These are phyloP conservation scores for Porites australiensis DNA, from an alignment of 64 coral and sea anemone genomes.

Conservation along the genomic window DNA sequence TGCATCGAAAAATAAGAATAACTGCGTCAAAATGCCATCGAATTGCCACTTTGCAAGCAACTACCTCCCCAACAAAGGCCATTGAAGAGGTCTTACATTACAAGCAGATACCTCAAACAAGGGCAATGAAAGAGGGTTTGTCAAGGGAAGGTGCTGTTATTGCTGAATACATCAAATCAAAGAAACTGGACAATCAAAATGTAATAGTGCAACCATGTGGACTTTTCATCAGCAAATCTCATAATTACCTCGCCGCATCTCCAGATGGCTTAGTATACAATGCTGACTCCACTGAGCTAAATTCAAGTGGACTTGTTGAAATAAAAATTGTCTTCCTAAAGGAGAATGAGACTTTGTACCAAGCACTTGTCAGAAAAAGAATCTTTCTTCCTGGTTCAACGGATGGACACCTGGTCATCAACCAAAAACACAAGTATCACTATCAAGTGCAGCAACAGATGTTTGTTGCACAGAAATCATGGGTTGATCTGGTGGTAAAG, in stretches of 20 bases:
- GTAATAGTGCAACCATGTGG: slow-evolving; percentile 47
- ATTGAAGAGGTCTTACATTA: slow-evolving; percentile 67
- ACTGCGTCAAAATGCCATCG: slow-evolving; percentile 75
- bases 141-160: not conserved
- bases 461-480: not conserved
- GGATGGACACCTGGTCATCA: not conserved
- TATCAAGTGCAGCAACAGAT: not conserved
- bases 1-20: slow-evolving; percentile 61
- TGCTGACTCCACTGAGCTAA: not conserved
- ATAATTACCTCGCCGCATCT: slow-evolving; percentile 41
- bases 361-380: slow-evolving; percentile 46
- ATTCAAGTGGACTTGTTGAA: slow-evolving; percentile 25
- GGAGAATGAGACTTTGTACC: slow-evolving; percentile 1
- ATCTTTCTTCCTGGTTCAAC: slow-evolving; percentile 14
- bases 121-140: slow-evolving; percentile 12
- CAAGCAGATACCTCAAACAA: slow-evolving; percentile 40
- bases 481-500: not conserved
- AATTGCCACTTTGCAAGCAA: slow-evolving; percentile 37
- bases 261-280: slow-evolving; percentile 41
- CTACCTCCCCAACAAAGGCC: slow-evolving; percentile 78
- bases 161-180: not conserved
- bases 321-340: slow-evolving; percentile 29
- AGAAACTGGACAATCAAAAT: slow-evolving; percentile 50
- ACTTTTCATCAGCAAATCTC: slow-evolving; percentile 45
- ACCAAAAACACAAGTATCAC: not conserved